Conservation (phyloP, 2,113 vertebrate genomes). For the Epinephelus moara region DNA sequence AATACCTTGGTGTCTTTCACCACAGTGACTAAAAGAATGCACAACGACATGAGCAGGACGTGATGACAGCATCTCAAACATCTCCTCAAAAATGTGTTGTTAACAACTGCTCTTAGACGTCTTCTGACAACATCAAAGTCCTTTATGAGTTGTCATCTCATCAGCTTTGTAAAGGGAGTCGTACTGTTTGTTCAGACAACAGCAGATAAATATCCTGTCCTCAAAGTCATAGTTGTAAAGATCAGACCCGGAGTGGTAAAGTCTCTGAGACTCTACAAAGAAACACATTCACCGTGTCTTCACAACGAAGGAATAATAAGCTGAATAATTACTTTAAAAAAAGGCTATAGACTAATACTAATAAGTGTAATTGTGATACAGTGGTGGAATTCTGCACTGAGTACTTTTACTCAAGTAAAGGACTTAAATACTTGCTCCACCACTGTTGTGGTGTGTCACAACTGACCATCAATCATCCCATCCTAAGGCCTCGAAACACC, state of each 20-base stretch:
- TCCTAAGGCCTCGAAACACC: background rate
- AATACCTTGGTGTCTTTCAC: conserved; percentile 10
- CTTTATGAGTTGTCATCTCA: conserved; percentile 35
- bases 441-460: background rate
- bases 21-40: conserved; percentile 5
- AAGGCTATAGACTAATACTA: background rate
- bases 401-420: too few species aligned
- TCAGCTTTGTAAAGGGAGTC: conserved; percentile 14
- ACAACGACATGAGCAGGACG: background rate
- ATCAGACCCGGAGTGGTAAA: conserved; percentile 11
- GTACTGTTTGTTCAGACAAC: conserved; percentile 36
- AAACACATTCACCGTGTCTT: background rate
- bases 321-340: background rate
- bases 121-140: conserved; percentile 24
- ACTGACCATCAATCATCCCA: background rate
- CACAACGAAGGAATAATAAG: conserved; percentile 25
- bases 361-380: background rate
- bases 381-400: too few species aligned
- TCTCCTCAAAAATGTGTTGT: conserved; percentile 14
- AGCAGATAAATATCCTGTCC: conserved; percentile 50
- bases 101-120: conserved; percentile 39
- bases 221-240: background rate
- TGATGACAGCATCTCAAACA: conserved; percentile 29
- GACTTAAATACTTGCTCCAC: too few species aligned
- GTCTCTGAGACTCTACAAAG: conserved; percentile 22